Base-by-base conservation (phyloP, 1,140 invertebrate genomes). In the Cydia splendana region DNA sequence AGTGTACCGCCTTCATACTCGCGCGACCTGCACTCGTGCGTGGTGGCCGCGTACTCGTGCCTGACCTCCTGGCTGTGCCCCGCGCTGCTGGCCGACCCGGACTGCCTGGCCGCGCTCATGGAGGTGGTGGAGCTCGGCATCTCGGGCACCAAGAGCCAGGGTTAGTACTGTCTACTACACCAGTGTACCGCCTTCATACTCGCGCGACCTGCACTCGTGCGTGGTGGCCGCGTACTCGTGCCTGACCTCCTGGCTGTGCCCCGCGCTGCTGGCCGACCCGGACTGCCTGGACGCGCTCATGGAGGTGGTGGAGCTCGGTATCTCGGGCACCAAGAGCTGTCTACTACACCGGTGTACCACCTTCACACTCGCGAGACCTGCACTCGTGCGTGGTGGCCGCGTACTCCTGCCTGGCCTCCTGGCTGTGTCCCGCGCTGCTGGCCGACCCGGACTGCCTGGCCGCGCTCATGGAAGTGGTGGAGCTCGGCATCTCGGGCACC, bases 121-220 rank as follows among this genome's bases (percentile, higher is more conserved):
- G 98, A 99, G 94, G 98, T 99, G 0, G 97, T 99, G 2, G 99
- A 99, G 91, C 95, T 99, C 7, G 99, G 99, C 77, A 98, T 99
- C 67, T 99, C 99, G 0, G 99, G 99, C 10, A 97, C 97, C 2
- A 99, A 99, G 93, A 96, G 96, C 69, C 93, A 96, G 24, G 97
- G 96, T 88, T 42, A 57, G 73, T 28, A 48, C 38, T 42, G 38
- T 42, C 38, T 42, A 6, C 38, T 42, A 42, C 9, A 42, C 38
- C 9, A 6, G 38, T 42, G 38, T 42, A 42, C 38, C 28, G 28
- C 28, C 28, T 28, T 28, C 28, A 28, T 3, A 28, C 28, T 28
- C 28, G 28, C 28, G 28, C 28, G 28, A 99, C 94, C 95, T 42
- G 38, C 38, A 42, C 38, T 7, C 38, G 5, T 51, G 48, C 48